Evolutionary conservation across 2,888 invertebrate species (phyloP).

Genomic region (Perdita meconis): DNA sequence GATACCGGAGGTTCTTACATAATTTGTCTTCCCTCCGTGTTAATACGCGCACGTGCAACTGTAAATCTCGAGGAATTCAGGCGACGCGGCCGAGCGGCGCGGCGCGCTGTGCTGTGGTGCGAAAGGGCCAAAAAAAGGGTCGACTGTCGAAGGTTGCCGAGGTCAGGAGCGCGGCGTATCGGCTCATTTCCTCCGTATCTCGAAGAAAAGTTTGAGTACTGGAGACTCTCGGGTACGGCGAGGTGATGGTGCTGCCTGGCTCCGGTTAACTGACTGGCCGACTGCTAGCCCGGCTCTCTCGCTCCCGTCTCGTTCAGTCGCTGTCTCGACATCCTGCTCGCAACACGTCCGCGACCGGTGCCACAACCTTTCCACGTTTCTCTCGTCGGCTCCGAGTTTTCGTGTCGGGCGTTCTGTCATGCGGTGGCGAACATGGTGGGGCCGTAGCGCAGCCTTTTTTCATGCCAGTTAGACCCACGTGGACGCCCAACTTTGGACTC

Average conservation of each 20-base stretch:
- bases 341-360: conserved; percentile 57
- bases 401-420: conserved; percentile 38
- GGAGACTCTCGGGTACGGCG: conserved; percentile 19
- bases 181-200: conserved; percentile 12
- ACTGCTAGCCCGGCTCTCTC: conserved; percentile 46
- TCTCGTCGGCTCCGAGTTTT: conserved; percentile 15
- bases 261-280: conserved; percentile 26
- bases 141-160: conserved; percentile 44
- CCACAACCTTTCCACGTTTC: conserved; percentile 30
- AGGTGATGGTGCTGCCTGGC: conserved; percentile 32
- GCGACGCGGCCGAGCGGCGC: neutral
- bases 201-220: too few species aligned
- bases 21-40: conserved; percentile 8
- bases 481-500: conserved; percentile 1
- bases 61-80: conserved; percentile 15
- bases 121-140: conserved; percentile 16
- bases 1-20: conserved; percentile 24
- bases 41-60: conserved; percentile 12
- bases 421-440: conserved; percentile 21
- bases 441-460: conserved; percentile 33
- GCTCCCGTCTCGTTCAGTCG: conserved; percentile 70
- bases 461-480: conserved; percentile 45
- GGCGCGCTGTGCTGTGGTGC: too few species aligned
- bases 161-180: conserved; percentile 49
- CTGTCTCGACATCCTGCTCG: conserved; percentile 68